Conservation (phyloP, 2,797 vertebrate species). For the Pantherophis vulpinus region DNA sequence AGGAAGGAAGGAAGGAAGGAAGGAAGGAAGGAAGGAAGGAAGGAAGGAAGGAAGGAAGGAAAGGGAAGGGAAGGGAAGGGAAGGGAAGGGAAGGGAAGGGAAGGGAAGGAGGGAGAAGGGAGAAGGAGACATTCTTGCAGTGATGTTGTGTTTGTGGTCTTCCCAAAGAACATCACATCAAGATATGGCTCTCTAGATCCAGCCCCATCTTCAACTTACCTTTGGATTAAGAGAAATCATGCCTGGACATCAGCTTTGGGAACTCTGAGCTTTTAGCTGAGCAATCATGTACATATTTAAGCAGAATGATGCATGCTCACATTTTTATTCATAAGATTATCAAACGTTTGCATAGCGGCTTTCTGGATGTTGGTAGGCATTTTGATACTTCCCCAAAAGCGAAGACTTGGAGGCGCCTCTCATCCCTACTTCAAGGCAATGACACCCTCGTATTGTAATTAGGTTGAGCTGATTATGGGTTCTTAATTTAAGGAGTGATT, state of each 20-base stretch:
- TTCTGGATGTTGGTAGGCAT: constrained; percentile 17
- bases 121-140: neutral
- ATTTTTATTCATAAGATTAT: neutral
- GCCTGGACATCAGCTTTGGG: neutral
- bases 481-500: constrained; percentile 38
- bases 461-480: constrained; percentile 17
- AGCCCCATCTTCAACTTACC: neutral
- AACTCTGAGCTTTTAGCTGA: neutral
- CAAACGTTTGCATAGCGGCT: neutral
- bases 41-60: too few relatives aligned
- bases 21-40: too few relatives aligned
- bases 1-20: rapidly evolving
- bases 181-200: neutral
- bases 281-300: neutral
- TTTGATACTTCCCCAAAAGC: neutral
- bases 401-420: neutral
- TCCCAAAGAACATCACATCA: neutral
- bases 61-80: rapidly evolving
- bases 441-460: constrained; percentile 17
- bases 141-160: neutral
- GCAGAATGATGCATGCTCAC: neutral
- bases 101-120: too few relatives aligned
- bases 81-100: too few relatives aligned
- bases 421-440: constrained; percentile 18
- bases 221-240: neutral